phyloP scores from a whole-genome alignment of 2,797 vertebrate genomes.

The Ctenopoma kingsleyae region DNA sequence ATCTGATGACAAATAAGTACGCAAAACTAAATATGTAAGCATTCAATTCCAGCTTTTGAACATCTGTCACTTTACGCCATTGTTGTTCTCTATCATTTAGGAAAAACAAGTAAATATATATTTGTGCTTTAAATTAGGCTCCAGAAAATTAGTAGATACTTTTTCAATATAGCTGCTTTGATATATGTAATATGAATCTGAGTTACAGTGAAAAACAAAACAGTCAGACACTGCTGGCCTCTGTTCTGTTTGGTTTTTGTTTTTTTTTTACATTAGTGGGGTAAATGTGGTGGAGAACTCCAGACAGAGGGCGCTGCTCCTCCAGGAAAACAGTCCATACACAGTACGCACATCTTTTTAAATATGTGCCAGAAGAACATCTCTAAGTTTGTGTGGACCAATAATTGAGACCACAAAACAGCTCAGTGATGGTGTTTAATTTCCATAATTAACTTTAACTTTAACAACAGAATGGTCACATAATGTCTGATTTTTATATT shows the following conservation, averaged over 20 bases:
- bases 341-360: too few relatives aligned
- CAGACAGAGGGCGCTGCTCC: conserved; percentile 32
- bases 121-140: neutral
- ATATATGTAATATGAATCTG: too few relatives aligned
- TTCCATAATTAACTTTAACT: too few relatives aligned
- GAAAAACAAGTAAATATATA: neutral
- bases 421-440: too few relatives aligned
- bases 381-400: neutral
- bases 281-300: neutral
- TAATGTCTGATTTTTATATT: conserved; percentile 7
- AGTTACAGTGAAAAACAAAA: neutral
- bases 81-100: too few relatives aligned
- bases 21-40: too few relatives aligned
- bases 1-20: too few relatives aligned
- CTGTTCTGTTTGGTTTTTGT: neutral
- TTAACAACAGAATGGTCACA: neutral
- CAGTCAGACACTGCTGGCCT: neutral
- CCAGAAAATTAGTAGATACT: neutral
- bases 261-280: neutral
- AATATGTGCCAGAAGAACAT: neutral
- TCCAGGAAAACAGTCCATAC: neutral
- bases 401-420: neutral
- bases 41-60: too few relatives aligned
- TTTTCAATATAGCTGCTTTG: too few relatives aligned
- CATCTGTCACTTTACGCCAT: too few relatives aligned